phyloP scores from a whole-genome alignment of 1,140 invertebrate genomes.

The Brachionus plicatilis region DNA sequence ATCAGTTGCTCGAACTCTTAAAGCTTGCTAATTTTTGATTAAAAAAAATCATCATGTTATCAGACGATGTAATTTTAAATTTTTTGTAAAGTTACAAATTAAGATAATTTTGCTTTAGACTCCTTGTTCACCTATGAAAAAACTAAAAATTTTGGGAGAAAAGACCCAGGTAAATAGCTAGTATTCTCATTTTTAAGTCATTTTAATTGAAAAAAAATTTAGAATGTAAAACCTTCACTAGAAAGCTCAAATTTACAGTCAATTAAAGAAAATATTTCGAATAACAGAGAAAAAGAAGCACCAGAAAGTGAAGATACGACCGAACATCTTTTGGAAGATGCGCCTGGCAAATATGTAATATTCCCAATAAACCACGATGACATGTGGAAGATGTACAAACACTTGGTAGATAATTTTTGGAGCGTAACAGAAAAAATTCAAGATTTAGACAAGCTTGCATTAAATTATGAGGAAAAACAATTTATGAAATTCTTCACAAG shows the following conservation, averaged over 20 bases:
- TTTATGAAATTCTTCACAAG: conserved; percentile 39
- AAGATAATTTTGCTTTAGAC: background rate
- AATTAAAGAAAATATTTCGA: background rate
- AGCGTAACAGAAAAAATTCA: conserved; percentile 38
- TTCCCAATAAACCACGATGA: conserved; percentile 40
- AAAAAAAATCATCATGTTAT: background rate
- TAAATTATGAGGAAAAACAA: conserved; percentile 26
- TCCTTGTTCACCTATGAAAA: conserved; percentile 35
- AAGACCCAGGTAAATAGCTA: background rate
- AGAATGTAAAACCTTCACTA: background rate
- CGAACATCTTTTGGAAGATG: conserved; percentile 14
- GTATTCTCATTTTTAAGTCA: background rate
- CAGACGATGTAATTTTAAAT: background rate
- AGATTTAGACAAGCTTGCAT: background rate
- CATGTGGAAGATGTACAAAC: conserved; percentile 39
- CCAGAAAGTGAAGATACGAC: background rate
- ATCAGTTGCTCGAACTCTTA: background rate
- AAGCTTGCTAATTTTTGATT: background rate
- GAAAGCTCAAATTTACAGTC: background rate
- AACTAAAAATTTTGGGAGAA: conserved; percentile 29
- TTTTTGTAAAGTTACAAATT: background rate
- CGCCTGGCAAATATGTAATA: conserved; percentile 32
- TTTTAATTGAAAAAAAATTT: background rate
- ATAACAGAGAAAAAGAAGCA: background rate
- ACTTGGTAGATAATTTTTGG: conserved; percentile 39